Conservation (phyloP, 2,888 invertebrate genomes). For the Zootermopsis nevadensis region DNA sequence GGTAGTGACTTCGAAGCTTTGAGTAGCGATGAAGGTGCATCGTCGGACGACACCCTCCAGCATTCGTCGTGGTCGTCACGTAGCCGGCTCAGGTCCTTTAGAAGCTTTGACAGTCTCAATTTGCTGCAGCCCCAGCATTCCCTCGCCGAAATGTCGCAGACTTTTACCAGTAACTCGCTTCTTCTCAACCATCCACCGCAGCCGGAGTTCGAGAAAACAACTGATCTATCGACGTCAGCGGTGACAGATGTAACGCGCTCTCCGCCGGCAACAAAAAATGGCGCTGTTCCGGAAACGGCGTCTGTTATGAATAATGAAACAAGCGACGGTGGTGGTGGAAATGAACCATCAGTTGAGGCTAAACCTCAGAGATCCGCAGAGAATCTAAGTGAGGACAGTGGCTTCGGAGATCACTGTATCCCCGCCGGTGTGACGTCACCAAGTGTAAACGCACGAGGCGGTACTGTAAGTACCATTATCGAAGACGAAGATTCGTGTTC, state of each 20-base stretch:
- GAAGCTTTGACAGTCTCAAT: constrained; percentile 67
- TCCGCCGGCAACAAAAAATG: background rate
- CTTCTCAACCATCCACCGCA: constrained; percentile 34
- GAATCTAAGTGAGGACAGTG: constrained; percentile 84
- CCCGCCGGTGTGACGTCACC: constrained; percentile 48
- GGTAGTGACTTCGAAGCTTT: constrained; percentile 53
- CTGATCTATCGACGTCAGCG: constrained; percentile 21
- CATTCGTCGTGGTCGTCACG: constrained; percentile 54
- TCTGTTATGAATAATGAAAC: background rate
- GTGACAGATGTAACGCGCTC: background rate
- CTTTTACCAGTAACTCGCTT: constrained; percentile 45
- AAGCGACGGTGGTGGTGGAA: constrained; percentile 44
- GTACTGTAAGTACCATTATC: constrained; percentile 19
- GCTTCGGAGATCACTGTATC: constrained; percentile 72
- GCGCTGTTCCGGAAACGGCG: background rate
- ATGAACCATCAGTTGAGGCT: constrained; percentile 29
- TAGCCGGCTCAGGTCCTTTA: constrained; percentile 53
- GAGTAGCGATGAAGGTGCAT: constrained; percentile 53
- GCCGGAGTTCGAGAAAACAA: constrained; percentile 37
- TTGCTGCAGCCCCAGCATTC: constrained; percentile 57
- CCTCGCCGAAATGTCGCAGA: constrained; percentile 46
- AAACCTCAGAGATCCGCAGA: constrained; percentile 69
- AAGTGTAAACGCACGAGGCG: background rate
- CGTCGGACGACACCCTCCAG: constrained; percentile 54
- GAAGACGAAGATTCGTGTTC: constrained; percentile 52